Percentiles rank a stretch among this genome's conserved stretches.
Evolutionary conservation across 2,797 vertebrate species (phyloP).

Genomic region (Erpetoichthys calabaricus): DNA sequence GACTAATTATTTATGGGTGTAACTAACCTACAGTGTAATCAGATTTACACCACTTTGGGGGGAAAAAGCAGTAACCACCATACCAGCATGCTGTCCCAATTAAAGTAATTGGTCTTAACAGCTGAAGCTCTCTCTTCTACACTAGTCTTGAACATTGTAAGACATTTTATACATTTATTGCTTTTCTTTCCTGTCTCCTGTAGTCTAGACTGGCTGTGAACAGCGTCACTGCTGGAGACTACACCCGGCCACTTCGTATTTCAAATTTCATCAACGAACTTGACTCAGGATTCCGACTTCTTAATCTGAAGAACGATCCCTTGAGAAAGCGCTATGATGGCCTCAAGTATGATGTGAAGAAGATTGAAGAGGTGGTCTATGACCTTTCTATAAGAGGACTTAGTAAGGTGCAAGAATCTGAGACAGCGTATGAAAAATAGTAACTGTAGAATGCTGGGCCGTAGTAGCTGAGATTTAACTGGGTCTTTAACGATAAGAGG

Average conservation of each 20-base stretch:
- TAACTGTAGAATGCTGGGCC: not conserved
- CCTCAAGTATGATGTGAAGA: conserved; percentile 95
- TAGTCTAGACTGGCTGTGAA: conserved; percentile 89
- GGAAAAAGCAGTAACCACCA: too few species aligned
- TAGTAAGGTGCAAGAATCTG: conserved; percentile 55
- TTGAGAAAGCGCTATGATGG: conserved; percentile 92
- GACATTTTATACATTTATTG: not conserved
- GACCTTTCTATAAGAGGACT: conserved; percentile 91
- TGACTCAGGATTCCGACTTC: conserved; percentile 90
- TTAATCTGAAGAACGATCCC: conserved; percentile 95
- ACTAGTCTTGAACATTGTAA: too few species aligned
- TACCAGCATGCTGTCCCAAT: too few species aligned
- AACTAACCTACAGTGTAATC: too few species aligned
- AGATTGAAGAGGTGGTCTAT: conserved; percentile 95
- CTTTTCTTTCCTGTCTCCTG: fast-evolving
- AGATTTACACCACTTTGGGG: too few species aligned
- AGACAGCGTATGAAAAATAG: conserved; percentile 39
- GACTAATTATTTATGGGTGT: too few species aligned
- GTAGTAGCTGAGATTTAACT: too few species aligned
- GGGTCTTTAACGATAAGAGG: too few species aligned
- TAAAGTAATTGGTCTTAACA: too few species aligned
- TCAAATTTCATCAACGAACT: conserved; percentile 92
- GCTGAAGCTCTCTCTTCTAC: too few species aligned
- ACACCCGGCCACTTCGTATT: conserved; percentile 81
- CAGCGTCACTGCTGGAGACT: conserved; percentile 92